These are phyloP conservation scores for Pogonophryne albipinna DNA, from an alignment of 2,797 vertebrate genomes.

Conservation along the genomic window DNA sequence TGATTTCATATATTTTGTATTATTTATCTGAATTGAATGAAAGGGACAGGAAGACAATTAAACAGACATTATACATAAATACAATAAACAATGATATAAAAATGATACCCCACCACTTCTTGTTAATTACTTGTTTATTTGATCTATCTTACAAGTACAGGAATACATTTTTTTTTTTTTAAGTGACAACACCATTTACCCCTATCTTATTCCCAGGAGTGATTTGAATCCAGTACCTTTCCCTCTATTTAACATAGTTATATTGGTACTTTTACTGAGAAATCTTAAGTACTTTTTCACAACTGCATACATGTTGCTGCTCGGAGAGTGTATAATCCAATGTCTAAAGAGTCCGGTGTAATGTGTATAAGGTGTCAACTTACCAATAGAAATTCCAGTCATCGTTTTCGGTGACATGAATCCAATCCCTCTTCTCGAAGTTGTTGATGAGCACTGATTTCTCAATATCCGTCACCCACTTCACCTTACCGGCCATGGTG, in stretches of 20 bases:
- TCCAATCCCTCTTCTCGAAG: conserved; percentile 98
- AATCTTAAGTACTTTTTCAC: not conserved
- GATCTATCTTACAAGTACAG: too few species aligned
- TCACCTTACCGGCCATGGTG: conserved; percentile 95
- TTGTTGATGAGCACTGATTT: conserved; percentile 99
- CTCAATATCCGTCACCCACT: conserved; percentile 99
- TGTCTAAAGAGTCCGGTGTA: not conserved
- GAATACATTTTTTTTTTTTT: too few species aligned
- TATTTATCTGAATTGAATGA: too few species aligned
- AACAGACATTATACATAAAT: too few species aligned
- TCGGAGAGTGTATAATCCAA: not conserved
- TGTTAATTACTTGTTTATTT: too few species aligned
- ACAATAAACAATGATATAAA: too few species aligned
- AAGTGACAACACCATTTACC: too few species aligned
- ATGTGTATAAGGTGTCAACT: conserved; percentile 5
- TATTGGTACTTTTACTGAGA: not conserved
- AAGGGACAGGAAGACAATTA: too few species aligned
- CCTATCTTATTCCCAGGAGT: too few species aligned
- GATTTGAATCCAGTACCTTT: not conserved
- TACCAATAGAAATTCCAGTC: conserved; percentile 99
- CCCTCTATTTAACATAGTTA: not conserved
- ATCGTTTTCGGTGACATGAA: conserved; percentile 93
- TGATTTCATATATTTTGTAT: too few species aligned
- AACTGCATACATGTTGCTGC: not conserved
- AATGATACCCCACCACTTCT: too few species aligned